Base-by-base conservation (phyloP, 2,797 vertebrate genomes). In the Amazonetta brasiliensis region DNA sequence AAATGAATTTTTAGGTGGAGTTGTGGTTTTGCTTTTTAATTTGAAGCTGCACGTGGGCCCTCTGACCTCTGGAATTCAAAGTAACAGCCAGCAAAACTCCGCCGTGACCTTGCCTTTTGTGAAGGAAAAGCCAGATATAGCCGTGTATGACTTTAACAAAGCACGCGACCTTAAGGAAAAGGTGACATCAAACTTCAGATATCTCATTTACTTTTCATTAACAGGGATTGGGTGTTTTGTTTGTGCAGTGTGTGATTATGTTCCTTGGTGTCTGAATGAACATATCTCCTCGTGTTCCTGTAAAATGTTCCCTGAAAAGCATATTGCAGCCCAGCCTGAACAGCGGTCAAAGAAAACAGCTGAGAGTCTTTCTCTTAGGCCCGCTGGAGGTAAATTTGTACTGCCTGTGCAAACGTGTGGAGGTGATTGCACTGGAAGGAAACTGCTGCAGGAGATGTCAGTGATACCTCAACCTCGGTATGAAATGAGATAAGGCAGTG, bases 11-110 rank as follows among this genome's bases (percentile, higher is more conserved):
- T 9, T 71, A 73, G 48, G 17, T 67, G 23, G n/a, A 79, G 37
- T 59, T 85, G 9, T 62, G 33, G 31, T 55, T 48, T 28, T 33
- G 58, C 12, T 71, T 92, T 37, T 33, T 15, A 39, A 33, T 75
- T 74, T 80, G 31, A 44, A 48, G 43, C 87, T 78, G 30, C 12
- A 4, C 46, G 6, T 1, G 7, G 54, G 92, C 26, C 2, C 5
- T 79, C 67, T 74, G 78, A 81, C 50, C 50, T 91, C 37, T 75
- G 31, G 58, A 92, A 91, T 91, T 81, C 58, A 62, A 63, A 87
- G 30, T 54, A 78, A 20, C 31, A 64, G 72, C 68, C 64, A 75
- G 44, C 33, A 88, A 26, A 81, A 78, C 81, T 88, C 69, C 58
- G 15, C 33, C 2, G 3, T 55, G 64, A 69, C 62, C 37, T 77